Base-by-base conservation (phyloP, 2,888 invertebrate species). In the Trissoscelio sp. region DNA sequence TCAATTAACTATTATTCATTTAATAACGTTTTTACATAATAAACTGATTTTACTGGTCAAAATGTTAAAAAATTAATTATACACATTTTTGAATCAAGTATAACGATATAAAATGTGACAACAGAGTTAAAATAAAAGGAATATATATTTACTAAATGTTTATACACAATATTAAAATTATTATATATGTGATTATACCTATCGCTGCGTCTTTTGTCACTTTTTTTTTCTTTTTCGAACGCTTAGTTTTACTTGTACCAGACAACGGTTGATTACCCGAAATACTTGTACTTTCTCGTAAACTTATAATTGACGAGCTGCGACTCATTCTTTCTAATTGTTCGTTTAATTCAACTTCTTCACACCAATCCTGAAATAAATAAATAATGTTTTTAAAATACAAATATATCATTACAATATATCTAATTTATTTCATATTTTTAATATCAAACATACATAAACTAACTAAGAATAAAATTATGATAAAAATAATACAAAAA, bases 341-440 rank as follows among this genome's bases (percentile, higher is more conserved):
- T 80, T 92, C 92, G 83, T 91, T 91, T 70, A 92, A 86, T 87
- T 94, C 94, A 14, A 94, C 93, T 88, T 94, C 94, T 88, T 94
- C 94, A 82, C 93, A 93, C 94, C 94, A 94, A 88, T 94, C 93
- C 92, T 93, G 81, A 20, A 64, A 31, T 0, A 20, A 18, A 46
- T n/a, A 46, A 46, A 11, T 11, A 46, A 20, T 20, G 31, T 82
- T 53, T 57, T 31, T 2, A 2, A 31, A 28, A 28, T 28, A 28
- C 3, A 28, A 5, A 28, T 5, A 28, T 5, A 28, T 28, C 28
- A n/a, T 28, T 5, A 28, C 3, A 6, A 34, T 34, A 34, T 11
- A 34, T 34, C 9, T 11, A 34, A 6, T 34, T 34, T 9, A 6
- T 34, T 34, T 34, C 2, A n/a, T 34, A 11, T 6, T 28, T 1